Conservation (phyloP, 2,888 invertebrate genomes). For the Ferrisia virgata region DNA sequence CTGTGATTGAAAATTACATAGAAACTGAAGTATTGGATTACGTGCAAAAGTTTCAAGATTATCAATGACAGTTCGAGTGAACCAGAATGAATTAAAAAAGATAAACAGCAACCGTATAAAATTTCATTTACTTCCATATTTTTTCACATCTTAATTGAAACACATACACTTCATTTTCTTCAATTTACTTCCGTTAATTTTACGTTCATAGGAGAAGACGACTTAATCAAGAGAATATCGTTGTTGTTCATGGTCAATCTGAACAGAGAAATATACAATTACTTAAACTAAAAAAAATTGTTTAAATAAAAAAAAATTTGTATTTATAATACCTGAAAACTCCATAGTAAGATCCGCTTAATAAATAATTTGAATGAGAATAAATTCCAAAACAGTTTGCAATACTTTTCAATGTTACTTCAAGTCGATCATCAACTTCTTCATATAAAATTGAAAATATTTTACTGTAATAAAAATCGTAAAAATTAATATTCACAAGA, state of each 20-base stretch:
- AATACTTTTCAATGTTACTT: conserved; percentile 32
- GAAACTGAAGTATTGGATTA: too few relatives aligned
- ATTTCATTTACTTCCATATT: neutral
- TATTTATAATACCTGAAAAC: conserved; percentile 30
- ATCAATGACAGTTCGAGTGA: too few relatives aligned
- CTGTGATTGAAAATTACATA: too few relatives aligned
- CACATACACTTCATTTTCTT: neutral
- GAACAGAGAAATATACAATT: neutral
- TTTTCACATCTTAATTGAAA: neutral
- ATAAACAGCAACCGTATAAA: neutral
- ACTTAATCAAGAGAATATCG: conserved; percentile 9
- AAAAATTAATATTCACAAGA: neutral
- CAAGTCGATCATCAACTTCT: conserved; percentile 10
- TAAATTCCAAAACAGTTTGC: conserved; percentile 38
- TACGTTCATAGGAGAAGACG: neutral
- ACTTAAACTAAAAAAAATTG: neutral
- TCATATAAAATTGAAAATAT: conserved; percentile 10
- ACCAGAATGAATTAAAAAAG: too few relatives aligned
- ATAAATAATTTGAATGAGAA: neutral
- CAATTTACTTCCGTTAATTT: neutral
- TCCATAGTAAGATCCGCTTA: conserved; percentile 35
- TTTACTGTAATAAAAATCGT: neutral
- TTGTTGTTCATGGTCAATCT: conserved; percentile 26
- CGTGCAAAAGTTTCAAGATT: too few relatives aligned
- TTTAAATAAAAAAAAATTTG: neutral